Percentiles rank a stretch among this genome's conserved stretches.
Evolutionary conservation across 2,113 vertebrate genomes (phyloP).

Genomic region (Acrocephalus arundinaceus): DNA sequence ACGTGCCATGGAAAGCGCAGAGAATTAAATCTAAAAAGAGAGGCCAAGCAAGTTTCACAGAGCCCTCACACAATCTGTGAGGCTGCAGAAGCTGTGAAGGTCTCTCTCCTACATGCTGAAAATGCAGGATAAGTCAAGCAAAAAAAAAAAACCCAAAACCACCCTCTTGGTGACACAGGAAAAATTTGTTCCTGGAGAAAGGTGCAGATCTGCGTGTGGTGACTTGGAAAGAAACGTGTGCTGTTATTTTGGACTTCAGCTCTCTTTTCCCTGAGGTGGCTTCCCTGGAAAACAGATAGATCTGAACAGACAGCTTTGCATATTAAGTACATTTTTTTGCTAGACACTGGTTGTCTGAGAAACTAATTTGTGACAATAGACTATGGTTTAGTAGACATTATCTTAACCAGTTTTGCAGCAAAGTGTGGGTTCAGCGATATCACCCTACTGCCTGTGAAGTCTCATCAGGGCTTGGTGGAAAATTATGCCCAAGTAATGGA

Average conservation of each 20-base stretch:
- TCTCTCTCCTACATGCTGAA: not conserved
- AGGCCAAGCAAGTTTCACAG: not conserved
- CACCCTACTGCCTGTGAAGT: not conserved
- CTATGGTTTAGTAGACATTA: constrained; percentile 13
- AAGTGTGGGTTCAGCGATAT: constrained; percentile 30
- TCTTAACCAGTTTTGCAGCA: constrained; percentile 2
- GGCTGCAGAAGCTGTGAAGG: not conserved
- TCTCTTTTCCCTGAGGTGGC: constrained; percentile 18
- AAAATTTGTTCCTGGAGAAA: not conserved
- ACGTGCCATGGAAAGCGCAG: not conserved
- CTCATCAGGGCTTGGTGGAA: not conserved
- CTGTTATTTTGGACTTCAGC: not conserved
- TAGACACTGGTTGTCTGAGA: not conserved
- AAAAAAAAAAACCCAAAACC: not conserved
- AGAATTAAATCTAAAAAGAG: constrained; percentile 15
- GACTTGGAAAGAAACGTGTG: not conserved
- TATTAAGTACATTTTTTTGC: constrained; percentile 50
- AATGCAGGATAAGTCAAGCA: not conserved
- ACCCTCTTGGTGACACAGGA: not conserved
- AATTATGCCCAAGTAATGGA: constrained; percentile 51
- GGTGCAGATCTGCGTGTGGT: not conserved
- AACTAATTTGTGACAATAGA: constrained; percentile 48
- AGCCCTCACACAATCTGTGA: not conserved
- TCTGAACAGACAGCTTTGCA: constrained; percentile 55
- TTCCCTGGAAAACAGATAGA: constrained; percentile 38